Conservation (phyloP, 1,140 invertebrate species). For the Hyles vespertilio region DNA sequence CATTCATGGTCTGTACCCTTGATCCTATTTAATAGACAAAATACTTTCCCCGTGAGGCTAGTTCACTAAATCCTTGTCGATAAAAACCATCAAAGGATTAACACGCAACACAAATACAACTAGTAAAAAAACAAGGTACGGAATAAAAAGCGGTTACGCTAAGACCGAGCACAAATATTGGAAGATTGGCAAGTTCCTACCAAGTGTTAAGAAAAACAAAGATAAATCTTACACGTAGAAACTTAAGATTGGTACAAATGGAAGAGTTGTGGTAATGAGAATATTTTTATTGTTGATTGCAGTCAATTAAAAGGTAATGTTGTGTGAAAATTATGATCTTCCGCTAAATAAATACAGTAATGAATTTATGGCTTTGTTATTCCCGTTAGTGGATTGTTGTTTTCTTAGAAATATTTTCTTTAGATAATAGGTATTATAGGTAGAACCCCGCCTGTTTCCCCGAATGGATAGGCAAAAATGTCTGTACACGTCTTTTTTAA, state of each 20-base stretch:
- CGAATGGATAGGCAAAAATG: too few relatives aligned
- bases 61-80: too few relatives aligned
- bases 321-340: constrained; percentile 12
- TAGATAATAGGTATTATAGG: too few relatives aligned
- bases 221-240: constrained; percentile 55
- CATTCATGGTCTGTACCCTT: too few relatives aligned
- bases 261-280: not conserved
- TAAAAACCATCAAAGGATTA: too few relatives aligned
- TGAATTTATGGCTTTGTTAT: not conserved
- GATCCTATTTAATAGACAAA: too few relatives aligned
- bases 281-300: constrained; percentile 25
- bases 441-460: too few relatives aligned
- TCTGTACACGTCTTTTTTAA: too few relatives aligned
- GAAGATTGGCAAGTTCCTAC: constrained; percentile 55
- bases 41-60: too few relatives aligned
- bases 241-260: constrained; percentile 37
- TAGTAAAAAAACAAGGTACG: constrained; percentile 6
- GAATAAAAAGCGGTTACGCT: constrained; percentile 31
- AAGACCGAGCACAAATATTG: constrained; percentile 57
- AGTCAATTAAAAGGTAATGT: constrained; percentile 42
- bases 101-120: not conserved
- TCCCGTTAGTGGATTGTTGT: too few relatives aligned
- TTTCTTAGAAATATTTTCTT: too few relatives aligned
- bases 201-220: constrained; percentile 56
- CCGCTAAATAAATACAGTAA: not conserved